Evolutionary conservation across 2,113 vertebrate genomes (phyloP), one percentile per base, ranked within the genome.

Genomic region (Bolborhynchus lineola): DNA sequence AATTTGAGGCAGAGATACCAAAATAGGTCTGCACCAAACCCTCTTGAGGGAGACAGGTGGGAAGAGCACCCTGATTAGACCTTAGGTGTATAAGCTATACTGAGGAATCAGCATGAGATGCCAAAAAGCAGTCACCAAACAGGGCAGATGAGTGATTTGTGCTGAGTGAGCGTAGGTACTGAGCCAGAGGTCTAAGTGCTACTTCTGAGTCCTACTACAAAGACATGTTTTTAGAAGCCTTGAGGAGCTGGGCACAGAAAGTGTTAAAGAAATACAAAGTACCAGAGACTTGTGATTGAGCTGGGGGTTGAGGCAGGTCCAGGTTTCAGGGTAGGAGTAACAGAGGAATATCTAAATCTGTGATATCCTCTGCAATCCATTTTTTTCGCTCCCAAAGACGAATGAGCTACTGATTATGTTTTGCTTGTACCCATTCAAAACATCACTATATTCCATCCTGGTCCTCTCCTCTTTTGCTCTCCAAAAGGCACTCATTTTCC

Each of bases 271-370:
- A 90, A 78, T n/a, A 59, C 29, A 37, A 84, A 90, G 37, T 65
- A 75, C 25, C 39, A 37, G 46, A 75, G 41, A n/a, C 39, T 90
- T 93, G 37, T 85, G 62, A 52, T 82, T 87, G 84, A 71, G 13
- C 46, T 67, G 47, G 49, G 31, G 24, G 14, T 50, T 76, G 65
- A 82, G 50, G 25, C 19, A 79, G 13, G 29, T 88, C 37, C 62
- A 76, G 53, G 31, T 85, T 88, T 76, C 57, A 55, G 35, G 28
- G 28, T 37, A 31, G 68, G 59, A 87, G 69, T 80, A 89, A 86
- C 53, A 77, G 89, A 91, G 25, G 72, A 72, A 81, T 26, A 50
- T 57, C 41, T 65, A 52, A 92, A 85, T 76, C 86, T 75, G 8
- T 82, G 52, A 67, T 79, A 64, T 82, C 31, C 37, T 79, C 70